phyloP scores from a whole-genome alignment of 2,113 vertebrate genomes.

The Corapipo altera region DNA sequence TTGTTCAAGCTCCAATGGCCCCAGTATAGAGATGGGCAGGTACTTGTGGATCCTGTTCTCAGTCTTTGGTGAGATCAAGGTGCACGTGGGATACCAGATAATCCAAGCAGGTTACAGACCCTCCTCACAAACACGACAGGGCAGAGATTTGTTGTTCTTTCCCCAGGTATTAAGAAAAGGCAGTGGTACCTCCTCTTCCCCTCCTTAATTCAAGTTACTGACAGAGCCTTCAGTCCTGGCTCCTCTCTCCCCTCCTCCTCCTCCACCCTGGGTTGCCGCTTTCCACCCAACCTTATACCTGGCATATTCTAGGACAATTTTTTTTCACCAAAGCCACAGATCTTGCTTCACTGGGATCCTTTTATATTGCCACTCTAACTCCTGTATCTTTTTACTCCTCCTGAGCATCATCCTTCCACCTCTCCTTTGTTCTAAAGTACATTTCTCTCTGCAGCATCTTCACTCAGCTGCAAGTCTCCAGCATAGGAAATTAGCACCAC shows the following conservation, averaged over 20 bases:
- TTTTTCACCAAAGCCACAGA: neutral
- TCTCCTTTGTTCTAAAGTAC: neutral
- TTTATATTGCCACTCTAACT: neutral
- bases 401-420: neutral
- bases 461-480: neutral
- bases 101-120: neutral
- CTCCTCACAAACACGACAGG: neutral
- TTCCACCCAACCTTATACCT: neutral
- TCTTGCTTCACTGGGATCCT: neutral
- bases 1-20: neutral
- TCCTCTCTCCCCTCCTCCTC: neutral
- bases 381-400: neutral
- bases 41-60: neutral
- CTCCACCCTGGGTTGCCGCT: neutral
- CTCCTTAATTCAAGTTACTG: neutral
- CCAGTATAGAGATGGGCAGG: accelerated
- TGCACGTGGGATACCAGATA: neutral
- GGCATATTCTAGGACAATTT: neutral
- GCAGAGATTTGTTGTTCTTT: neutral
- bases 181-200: neutral
- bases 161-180: neutral
- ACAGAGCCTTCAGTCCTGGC: neutral
- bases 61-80: neutral
- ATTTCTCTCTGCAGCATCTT: neutral
- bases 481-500: constrained; percentile 3